Conservation (phyloP, 2,113 vertebrate genomes). For the Bettongia penicillata region DNA sequence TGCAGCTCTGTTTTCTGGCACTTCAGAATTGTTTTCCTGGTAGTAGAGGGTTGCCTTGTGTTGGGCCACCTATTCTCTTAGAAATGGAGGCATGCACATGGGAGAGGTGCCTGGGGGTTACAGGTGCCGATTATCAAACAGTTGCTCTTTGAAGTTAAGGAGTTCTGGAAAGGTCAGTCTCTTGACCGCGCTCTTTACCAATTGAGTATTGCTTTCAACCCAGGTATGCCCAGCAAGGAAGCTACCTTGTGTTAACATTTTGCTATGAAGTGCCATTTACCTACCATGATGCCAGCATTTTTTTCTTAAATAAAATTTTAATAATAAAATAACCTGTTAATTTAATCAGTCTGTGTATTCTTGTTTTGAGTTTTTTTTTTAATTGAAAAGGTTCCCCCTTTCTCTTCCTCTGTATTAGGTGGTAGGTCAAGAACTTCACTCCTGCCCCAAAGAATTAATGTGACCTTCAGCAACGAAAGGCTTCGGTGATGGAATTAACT, state of each 20-base stretch:
- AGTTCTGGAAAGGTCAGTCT: neutral
- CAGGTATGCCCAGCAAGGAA: neutral
- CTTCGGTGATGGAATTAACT: neutral
- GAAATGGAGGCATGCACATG: neutral
- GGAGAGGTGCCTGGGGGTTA: neutral
- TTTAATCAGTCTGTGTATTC: constrained; percentile 1
- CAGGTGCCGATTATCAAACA: neutral
- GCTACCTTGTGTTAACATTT: neutral
- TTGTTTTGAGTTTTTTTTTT: constrained; percentile 23
- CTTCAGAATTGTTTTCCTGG: neutral
- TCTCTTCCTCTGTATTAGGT: neutral
- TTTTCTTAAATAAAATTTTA: neutral
- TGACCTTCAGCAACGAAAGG: neutral
- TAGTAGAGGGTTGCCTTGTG: neutral
- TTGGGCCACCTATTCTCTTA: neutral
- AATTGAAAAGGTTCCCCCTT: neutral
- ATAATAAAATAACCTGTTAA: constrained; percentile 5
- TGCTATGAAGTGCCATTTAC: neutral
- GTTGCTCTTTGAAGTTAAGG: neutral
- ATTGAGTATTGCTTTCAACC: neutral
- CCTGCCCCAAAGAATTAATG: neutral
- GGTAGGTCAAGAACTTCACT: neutral
- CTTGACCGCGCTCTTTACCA: neutral
- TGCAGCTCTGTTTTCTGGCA: neutral
- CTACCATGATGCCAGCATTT: neutral